Evolutionary conservation across 2,797 vertebrate genomes (phyloP).

Genomic region (Sciurus carolinensis): DNA sequence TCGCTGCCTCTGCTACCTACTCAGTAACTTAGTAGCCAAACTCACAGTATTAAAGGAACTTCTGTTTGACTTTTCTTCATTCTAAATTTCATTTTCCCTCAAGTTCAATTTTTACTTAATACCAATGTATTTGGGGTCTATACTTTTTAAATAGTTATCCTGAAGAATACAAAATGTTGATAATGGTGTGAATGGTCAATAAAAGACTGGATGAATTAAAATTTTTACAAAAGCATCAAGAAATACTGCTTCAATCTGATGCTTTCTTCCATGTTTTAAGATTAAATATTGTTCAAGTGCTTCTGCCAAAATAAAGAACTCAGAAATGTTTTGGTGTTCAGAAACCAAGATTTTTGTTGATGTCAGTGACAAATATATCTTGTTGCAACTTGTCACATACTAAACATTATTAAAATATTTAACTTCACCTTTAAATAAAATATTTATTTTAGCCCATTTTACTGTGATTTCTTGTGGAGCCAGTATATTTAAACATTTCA

Average conservation of each 20-base stretch:
- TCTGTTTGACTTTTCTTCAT: constrained; percentile 12
- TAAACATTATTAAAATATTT: not conserved
- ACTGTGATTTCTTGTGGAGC: not conserved
- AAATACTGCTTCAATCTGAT: not conserved
- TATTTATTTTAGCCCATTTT: not conserved
- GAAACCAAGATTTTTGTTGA: not conserved
- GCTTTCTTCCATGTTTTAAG: not conserved
- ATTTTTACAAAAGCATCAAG: not conserved
- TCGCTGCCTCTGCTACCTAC: not conserved
- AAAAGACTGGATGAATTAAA: constrained; percentile 6
- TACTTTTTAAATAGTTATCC: not conserved
- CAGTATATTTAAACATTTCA: not conserved
- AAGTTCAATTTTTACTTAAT: not conserved
- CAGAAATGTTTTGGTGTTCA: not conserved
- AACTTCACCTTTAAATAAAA: not conserved
- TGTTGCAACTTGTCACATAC: not conserved
- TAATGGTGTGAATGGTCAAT: not conserved
- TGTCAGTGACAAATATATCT: not conserved
- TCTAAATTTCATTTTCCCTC: not conserved
- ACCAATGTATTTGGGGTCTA: not conserved
- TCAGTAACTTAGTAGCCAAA: not conserved
- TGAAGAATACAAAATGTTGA: not conserved
- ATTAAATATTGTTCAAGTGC: not conserved
- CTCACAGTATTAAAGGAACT: not conserved
- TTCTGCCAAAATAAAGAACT: not conserved